Conservation (phyloP, 2,888 invertebrate species). For the Hylaea fasciaria region DNA sequence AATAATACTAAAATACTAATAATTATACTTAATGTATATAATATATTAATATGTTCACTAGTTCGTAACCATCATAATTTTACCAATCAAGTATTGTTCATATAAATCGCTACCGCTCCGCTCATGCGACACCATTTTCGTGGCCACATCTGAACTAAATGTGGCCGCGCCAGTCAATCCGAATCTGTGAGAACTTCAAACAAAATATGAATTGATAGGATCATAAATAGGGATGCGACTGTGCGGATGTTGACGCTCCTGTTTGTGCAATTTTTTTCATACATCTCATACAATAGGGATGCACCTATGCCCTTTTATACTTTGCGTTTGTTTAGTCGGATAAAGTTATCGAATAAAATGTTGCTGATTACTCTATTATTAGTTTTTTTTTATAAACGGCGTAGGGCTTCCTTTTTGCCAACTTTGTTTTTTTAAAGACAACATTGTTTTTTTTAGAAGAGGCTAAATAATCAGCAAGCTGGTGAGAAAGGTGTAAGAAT, state of each 20-base stretch:
- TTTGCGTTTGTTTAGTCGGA: conserved; percentile 39
- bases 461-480: too few relatives aligned
- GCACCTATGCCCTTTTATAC: conserved; percentile 57
- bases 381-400: not conserved
- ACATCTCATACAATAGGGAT: conserved; percentile 15
- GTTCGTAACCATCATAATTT: too few relatives aligned
- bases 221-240: conserved; percentile 54
- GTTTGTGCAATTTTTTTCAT: conserved; percentile 53
- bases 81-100: too few relatives aligned
- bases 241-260: conserved; percentile 65
- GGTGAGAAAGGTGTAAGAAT: too few relatives aligned
- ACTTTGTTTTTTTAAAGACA: too few relatives aligned
- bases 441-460: too few relatives aligned
- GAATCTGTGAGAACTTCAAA: conserved; percentile 78
- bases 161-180: conserved; percentile 32
- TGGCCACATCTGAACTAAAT: conserved; percentile 37
- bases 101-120: conserved; percentile 25
- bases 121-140: conserved; percentile 42
- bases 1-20: too few relatives aligned
- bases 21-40: too few relatives aligned
- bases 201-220: conserved; percentile 75
- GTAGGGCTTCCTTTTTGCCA: conserved; percentile 1
- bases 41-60: too few relatives aligned
- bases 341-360: not conserved
- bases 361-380: not conserved